Conservation (phyloP, 2,797 vertebrate genomes). For the Acanthurus tractus region DNA sequence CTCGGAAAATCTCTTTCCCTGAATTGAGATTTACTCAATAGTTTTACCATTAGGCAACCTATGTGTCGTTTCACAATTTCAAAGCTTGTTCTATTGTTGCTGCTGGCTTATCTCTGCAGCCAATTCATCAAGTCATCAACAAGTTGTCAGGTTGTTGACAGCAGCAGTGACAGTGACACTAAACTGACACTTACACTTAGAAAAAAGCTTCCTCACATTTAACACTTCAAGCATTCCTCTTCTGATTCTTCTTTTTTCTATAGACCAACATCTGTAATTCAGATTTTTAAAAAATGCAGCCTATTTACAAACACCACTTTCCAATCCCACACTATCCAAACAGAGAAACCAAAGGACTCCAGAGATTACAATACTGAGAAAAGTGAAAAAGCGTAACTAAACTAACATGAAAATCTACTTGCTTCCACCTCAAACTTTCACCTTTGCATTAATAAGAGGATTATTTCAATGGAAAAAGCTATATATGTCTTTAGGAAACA, state of each 20-base stretch:
- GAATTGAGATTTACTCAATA: conserved; percentile 75
- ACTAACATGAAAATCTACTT: not conserved
- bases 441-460: not conserved
- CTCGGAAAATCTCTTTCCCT: conserved; percentile 50
- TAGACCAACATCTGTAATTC: not conserved
- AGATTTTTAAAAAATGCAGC: not conserved
- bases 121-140: conserved; percentile 35
- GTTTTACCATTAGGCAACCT: conserved; percentile 65
- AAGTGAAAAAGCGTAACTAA: not conserved
- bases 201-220: conserved; percentile 7
- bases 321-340: not conserved
- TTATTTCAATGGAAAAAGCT: not conserved
- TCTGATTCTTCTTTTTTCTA: conserved; percentile 6
- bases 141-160: conserved; percentile 36
- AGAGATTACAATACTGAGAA: not conserved
- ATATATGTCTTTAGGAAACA: not conserved
- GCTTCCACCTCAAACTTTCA: not conserved
- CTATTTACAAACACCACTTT: conserved; percentile 16
- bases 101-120: conserved; percentile 14
- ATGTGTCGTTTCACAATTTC: conserved; percentile 63
- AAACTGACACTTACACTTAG: not conserved
- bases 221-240: not conserved
- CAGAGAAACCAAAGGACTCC: conserved; percentile 13
- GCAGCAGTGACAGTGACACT: not conserved
- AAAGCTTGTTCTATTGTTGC: not conserved